Conservation (phyloP, 2,113 vertebrate genomes). For the Manacus vitellinus region DNA sequence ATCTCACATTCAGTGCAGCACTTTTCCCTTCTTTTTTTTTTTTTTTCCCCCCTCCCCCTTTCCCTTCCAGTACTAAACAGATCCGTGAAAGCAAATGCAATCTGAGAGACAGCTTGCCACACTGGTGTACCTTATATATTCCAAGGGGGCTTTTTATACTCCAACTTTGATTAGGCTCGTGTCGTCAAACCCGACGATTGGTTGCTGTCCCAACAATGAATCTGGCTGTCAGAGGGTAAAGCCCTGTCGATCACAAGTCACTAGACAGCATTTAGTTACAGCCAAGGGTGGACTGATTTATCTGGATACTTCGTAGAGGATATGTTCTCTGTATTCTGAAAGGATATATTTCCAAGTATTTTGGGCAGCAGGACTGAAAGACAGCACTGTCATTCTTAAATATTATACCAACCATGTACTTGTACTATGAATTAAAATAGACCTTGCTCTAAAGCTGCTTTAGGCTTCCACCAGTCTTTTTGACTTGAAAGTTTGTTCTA, state of each 20-base stretch:
- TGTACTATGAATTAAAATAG: slow-evolving; percentile 18
- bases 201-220: slow-evolving; percentile 93
- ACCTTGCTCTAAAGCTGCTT: neutral
- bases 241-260: slow-evolving; percentile 83
- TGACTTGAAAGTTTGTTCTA: neutral
- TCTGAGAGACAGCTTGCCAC: slow-evolving; percentile 82
- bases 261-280: slow-evolving; percentile 79
- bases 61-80: slow-evolving; percentile 60
- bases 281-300: slow-evolving; percentile 78
- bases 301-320: slow-evolving; percentile 70
- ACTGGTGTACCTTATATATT: slow-evolving; percentile 89
- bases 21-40: slow-evolving; percentile 17
- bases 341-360: slow-evolving; percentile 63
- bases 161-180: slow-evolving; percentile 88
- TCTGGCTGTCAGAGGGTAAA: slow-evolving; percentile 89
- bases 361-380: slow-evolving; percentile 58
- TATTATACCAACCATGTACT: neutral
- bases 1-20: slow-evolving; percentile 72
- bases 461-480: neutral
- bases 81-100: slow-evolving; percentile 68
- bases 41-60: slow-evolving; percentile 34
- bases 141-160: slow-evolving; percentile 95
- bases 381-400: slow-evolving; percentile 66
- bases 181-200: slow-evolving; percentile 94
- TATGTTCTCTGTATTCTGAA: slow-evolving; percentile 55